Base-by-base conservation (phyloP, 2,113 vertebrate genomes). In the Hemicordylus capensis region DNA sequence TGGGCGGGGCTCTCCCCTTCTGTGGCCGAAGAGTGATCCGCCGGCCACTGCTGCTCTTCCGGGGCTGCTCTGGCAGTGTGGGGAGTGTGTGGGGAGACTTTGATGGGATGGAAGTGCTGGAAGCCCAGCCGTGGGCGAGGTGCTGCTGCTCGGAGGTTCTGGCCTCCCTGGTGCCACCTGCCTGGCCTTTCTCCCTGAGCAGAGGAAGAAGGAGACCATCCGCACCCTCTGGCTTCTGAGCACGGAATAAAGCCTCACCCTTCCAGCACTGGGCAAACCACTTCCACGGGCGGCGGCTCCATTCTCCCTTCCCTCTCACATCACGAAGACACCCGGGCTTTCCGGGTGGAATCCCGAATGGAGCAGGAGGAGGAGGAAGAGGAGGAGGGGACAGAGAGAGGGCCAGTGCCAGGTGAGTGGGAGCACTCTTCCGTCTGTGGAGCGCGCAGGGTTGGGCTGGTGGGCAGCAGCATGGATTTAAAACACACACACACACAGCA, bases 351-450 rank as follows among this genome's bases (percentile, higher is more conserved):
- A 1, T 87, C 76, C 15, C 90, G 80, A 70, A 48, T 37, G 72
- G 75, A 85, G 48, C 76, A 87, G 15, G 92, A 92, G 44, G 95
- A 95, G 39, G 95, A 95, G 42, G 94, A 94, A 7, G 82, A 91
- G 2, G 94, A 93, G 42, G 93, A 91, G 59, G 82, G 42, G 24
- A 51, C 12, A 31, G 95, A 93, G 67, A 95, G 88, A 89, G 87
- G 90, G 76, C 39, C 1, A 0, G 26, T 85, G 17, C 92, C 82
- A 85, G 92, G 94, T 96, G 91, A 93, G 51, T 19, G 39, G 11
- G 4, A 39, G 14, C 48, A 12, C 34, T 20, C 59, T 15, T 28
- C n/a, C n/a, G n/a, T n/a, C n/a, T n/a, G n/a, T n/a, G n/a, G n/a
- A n/a, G n/a, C n/a, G n/a, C n/a, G n/a, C n/a, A n/a, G n/a, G n/a